These are phyloP conservation scores for Diachasmimorpha longicaudata DNA, from an alignment of 1,140 invertebrate species.

Conservation along the genomic window DNA sequence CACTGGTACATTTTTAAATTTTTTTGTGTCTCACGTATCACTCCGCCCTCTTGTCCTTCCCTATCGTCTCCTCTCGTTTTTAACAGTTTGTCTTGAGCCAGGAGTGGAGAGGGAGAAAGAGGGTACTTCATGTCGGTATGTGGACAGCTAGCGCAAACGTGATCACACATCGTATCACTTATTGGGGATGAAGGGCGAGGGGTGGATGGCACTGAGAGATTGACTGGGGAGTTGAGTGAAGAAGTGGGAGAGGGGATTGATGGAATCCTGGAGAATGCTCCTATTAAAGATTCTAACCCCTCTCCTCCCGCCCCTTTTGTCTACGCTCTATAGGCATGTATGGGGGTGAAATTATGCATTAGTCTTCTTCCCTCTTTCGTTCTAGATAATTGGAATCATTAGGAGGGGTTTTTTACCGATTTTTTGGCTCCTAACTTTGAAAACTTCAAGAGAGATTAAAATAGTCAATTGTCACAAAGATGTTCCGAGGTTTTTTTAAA, in stretches of 20 bases:
- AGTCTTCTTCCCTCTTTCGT: not conserved
- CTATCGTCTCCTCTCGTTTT: conserved; percentile 8
- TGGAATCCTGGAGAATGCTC: conserved; percentile 4
- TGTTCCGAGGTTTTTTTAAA: not conserved
- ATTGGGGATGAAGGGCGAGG: not conserved
- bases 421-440: not conserved
- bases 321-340: too few species aligned
- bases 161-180: conserved; percentile 27
- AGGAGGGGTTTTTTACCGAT: not conserved
- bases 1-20: not conserved
- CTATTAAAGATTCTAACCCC: not conserved
- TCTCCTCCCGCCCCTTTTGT: not conserved
- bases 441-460: not conserved
- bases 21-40: not conserved
- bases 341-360: conserved; percentile 8
- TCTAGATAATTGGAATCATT: not conserved
- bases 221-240: not conserved
- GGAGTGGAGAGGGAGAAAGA: conserved; percentile 4
- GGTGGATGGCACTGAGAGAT: not conserved
- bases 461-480: not conserved
- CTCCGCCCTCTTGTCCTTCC: conserved; percentile 22
- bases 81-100: conserved; percentile 8
- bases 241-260: not conserved
- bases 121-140: conserved; percentile 16
- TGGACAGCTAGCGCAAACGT: conserved; percentile 20